These are phyloP conservation scores for Carcinoscorpius rotundicauda DNA, from an alignment of 1,140 invertebrate genomes.

Conservation along the genomic window DNA sequence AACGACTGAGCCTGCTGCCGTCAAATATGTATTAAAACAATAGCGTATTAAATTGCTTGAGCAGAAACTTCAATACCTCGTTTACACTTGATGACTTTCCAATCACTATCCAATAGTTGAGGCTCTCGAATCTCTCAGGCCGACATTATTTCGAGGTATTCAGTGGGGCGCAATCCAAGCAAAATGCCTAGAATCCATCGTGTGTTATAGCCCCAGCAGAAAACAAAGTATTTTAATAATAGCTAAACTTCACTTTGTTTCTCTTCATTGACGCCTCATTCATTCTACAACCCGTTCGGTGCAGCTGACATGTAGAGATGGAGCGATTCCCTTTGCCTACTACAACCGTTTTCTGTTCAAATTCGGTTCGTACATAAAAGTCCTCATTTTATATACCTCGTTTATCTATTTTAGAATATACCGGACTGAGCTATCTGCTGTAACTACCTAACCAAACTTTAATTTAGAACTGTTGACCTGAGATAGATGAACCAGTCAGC, in stretches of 20 bases:
- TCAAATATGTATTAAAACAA: no score
- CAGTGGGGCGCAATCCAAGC: background rate
- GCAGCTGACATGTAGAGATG: slow-evolving; percentile 6
- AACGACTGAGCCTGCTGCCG: background rate
- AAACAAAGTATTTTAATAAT: no score
- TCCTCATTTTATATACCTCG: no score
- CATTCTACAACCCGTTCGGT: no score
- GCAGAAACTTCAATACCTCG: background rate
- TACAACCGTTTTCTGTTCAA: slow-evolving; percentile 23
- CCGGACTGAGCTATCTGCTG: no score
- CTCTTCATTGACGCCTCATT: background rate
- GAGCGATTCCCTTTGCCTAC: slow-evolving; percentile 20
- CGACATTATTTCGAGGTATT: background rate
- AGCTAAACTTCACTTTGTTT: background rate
- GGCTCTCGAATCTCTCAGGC: background rate
- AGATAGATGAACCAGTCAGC: no score
- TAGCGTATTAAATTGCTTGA: background rate
- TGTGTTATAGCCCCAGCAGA: no score
- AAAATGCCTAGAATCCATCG: background rate
- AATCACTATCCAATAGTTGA: background rate
- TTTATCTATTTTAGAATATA: no score
- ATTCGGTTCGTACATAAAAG: slow-evolving; percentile 17
- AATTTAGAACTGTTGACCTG: no score
- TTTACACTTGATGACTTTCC: background rate
- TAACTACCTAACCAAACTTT: no score